phyloP scores from a whole-genome alignment of 2,888 invertebrate species.

The Aspidiotus rigidus region DNA sequence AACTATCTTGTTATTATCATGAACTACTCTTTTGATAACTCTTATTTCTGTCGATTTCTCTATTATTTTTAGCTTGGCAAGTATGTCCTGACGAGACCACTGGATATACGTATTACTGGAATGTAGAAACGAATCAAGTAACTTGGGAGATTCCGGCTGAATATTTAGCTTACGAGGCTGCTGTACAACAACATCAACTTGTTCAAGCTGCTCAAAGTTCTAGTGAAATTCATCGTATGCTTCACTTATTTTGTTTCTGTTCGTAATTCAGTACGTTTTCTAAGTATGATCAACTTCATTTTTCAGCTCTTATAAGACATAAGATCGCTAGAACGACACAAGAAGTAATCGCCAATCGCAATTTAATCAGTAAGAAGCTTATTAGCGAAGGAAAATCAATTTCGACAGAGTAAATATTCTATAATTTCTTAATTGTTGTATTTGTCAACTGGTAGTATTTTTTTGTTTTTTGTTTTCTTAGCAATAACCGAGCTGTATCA shows the following conservation, averaged over 20 bases:
- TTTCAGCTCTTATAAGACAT: neutral
- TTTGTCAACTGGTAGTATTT: no score
- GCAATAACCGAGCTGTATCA: neutral
- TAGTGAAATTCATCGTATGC: no score
- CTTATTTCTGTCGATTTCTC: constrained; percentile 6
- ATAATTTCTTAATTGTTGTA: no score
- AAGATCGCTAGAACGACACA: neutral
- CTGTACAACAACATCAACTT: neutral
- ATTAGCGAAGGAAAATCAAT: neutral
- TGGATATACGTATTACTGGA: constrained; percentile 58
- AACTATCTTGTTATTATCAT: neutral
- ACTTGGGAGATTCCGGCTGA: constrained; percentile 55
- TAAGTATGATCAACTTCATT: no score
- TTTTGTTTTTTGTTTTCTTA: no score
- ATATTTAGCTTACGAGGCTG: constrained; percentile 40
- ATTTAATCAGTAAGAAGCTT: neutral
- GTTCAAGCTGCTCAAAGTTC: constrained; percentile 34
- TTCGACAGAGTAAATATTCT: neutral
- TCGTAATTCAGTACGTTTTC: no score
- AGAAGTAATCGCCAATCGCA: neutral
- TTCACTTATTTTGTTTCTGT: no score
- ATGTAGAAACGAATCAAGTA: constrained; percentile 53
- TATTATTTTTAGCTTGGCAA: constrained; percentile 51
- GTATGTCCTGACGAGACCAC: constrained; percentile 53
- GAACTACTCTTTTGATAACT: neutral